Evolutionary conservation across 2,113 vertebrate genomes (phyloP).

Genomic region (Butorides virescens): DNA sequence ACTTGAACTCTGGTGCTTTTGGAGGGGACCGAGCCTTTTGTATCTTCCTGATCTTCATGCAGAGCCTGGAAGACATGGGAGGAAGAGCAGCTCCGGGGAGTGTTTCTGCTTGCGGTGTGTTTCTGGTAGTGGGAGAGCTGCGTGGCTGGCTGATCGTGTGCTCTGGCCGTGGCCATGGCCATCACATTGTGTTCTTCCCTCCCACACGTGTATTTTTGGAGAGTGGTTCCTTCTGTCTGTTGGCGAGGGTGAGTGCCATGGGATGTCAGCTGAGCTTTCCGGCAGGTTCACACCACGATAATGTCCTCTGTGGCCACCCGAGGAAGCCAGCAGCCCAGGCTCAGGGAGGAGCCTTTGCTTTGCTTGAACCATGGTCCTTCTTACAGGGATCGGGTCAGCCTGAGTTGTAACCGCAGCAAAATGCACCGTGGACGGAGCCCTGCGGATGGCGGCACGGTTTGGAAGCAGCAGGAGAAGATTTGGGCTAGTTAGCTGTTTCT

Average conservation of each 20-base stretch:
- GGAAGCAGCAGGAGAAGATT: neutral
- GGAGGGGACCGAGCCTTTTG: neutral
- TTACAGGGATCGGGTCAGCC: neutral
- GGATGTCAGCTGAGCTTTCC: neutral
- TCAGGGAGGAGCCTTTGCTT: neutral
- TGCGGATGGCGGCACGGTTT: fast-evolving
- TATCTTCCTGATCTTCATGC: neutral
- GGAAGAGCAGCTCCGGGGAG: neutral
- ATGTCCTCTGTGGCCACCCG: fast-evolving
- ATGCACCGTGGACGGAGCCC: fast-evolving
- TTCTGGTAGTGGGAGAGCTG: neutral
- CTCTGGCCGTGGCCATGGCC: neutral
- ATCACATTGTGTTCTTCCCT: fast-evolving
- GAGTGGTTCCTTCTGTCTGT: neutral
- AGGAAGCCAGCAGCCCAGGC: neutral
- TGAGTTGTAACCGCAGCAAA: neutral
- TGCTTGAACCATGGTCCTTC: neutral
- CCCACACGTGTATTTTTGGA: fast-evolving
- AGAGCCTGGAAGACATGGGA: neutral
- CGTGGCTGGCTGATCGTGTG: fast-evolving
- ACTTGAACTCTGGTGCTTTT: neutral
- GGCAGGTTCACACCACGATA: neutral
- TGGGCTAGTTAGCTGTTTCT: constrained; percentile 6
- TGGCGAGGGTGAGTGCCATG: neutral
- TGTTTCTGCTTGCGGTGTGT: neutral